Base-by-base conservation (phyloP, 2,113 vertebrate genomes). In the Trematocara nigrifrons region DNA sequence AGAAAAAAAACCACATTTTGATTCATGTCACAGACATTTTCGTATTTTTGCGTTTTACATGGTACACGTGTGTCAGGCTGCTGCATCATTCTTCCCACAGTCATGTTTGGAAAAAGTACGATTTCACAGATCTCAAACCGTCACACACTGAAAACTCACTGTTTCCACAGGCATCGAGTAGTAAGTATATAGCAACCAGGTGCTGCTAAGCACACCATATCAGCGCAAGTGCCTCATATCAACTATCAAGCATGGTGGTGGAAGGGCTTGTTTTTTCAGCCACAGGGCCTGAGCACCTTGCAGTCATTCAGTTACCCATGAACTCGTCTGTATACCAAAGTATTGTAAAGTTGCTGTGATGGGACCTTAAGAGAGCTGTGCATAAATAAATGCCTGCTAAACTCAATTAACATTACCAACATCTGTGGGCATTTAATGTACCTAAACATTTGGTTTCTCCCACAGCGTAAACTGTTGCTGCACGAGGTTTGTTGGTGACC, bases 401-500 rank as follows among this genome's bases (percentile, higher is more conserved):
- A 45, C 12, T 71, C 40, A 6, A 45, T 45, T 22, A 71, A 61
- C 20, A 47, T 74, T 29, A 45, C 20, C 20, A 4, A 29, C 69
- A 29, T 29, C 69, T 45, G n/a, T 38, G 9, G 13, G 38, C 29
- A 18, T 77, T 47, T 10, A 38, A 54, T 95, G 91, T 95, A 98
- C 98, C 97, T 95, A 99, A 97, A 96, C 97, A 99, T 91, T 97
- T 98, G 91, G 98, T 97, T 29, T 97, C 95, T 86, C 98, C 97
- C 82, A 97, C 96, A 11, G 98, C 97, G 10, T 98, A 99, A 10
- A 97, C 98, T 1, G 98, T 98, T 31, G 98, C 98, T 84, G 98
- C 98, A 57, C 98, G 96, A 38, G 98, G 97, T 95, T 98, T 99
- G 94, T 99, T 99, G 94, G 97, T 98, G 93, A 99, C 98, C 20